Conservation (phyloP, 1,140 invertebrate species). For the Phocides pigmalion region DNA sequence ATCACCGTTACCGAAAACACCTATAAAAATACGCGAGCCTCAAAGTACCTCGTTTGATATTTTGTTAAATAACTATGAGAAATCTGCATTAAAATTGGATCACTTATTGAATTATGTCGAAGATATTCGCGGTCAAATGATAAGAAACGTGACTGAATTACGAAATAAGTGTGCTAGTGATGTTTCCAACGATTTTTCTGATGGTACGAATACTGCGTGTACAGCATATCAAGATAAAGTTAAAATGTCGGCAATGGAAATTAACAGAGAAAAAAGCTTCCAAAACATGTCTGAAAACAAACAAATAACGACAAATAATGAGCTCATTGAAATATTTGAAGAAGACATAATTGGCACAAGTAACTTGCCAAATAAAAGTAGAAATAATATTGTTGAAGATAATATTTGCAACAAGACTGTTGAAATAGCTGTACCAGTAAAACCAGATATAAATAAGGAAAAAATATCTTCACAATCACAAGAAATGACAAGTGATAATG, state of each 20-base stretch:
- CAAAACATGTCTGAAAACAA: not conserved
- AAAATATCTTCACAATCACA: not conserved
- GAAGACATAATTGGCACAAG: not conserved
- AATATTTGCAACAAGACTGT: not conserved
- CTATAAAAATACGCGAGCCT: slow-evolving; percentile 23
- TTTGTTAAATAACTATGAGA: not conserved
- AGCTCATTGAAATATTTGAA: not conserved
- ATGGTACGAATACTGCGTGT: not conserved
- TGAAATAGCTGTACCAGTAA: not conserved
- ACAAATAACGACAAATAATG: not conserved
- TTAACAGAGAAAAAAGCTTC: not conserved
- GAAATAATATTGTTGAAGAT: not conserved
- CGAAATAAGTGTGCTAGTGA: not conserved
- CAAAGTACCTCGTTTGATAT: not conserved
- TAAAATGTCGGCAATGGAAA: not conserved
- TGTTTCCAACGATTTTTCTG: not conserved
- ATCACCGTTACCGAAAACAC: slow-evolving; percentile 63
- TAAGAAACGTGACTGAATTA: not conserved
- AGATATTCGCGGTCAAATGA: not conserved
- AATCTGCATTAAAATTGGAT: not conserved
- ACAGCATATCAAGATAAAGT: not conserved
- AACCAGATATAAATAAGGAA: not conserved
- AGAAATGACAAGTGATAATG: not conserved
- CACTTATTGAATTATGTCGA: not conserved
- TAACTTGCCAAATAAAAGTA: not conserved